phyloP scores from a whole-genome alignment of 2,113 vertebrate genomes.

The Pelusios castaneus region DNA sequence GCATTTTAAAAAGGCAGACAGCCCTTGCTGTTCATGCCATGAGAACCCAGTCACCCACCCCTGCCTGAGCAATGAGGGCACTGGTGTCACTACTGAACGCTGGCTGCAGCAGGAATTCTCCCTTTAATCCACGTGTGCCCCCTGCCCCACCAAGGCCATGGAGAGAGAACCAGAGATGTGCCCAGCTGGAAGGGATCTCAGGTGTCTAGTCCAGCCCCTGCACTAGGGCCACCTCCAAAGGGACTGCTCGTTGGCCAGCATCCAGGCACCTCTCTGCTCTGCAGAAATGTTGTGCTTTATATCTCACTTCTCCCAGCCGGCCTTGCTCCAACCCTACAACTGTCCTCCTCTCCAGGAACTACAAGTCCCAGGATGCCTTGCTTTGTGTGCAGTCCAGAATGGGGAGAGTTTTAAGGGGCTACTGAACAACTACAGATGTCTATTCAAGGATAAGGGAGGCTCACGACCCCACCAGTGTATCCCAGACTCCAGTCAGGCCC shows the following conservation, averaged over 20 bases:
- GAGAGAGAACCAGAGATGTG: background rate
- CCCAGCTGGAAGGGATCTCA: background rate
- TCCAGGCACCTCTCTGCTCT: background rate
- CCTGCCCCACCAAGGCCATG: no score
- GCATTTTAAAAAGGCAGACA: background rate
- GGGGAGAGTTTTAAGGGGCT: background rate
- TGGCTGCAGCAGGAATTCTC: background rate
- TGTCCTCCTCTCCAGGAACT: background rate
- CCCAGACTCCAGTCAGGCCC: no score
- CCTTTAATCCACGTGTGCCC: no score
- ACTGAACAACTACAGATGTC: accelerated
- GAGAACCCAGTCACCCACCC: no score
- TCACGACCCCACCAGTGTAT: no score
- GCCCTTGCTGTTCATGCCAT: no score
- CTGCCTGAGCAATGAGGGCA: no score
- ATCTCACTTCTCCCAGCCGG: background rate
- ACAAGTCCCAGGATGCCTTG: background rate
- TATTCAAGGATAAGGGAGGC: no score
- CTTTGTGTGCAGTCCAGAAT: background rate
- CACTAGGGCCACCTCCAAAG: background rate
- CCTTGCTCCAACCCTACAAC: background rate
- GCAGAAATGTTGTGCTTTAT: background rate
- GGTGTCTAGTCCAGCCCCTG: background rate
- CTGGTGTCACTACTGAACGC: background rate
- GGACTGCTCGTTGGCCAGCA: background rate